These are phyloP conservation scores for Plectropomus leopardus DNA, from an alignment of 2,113 vertebrate genomes.

Conservation along the genomic window DNA sequence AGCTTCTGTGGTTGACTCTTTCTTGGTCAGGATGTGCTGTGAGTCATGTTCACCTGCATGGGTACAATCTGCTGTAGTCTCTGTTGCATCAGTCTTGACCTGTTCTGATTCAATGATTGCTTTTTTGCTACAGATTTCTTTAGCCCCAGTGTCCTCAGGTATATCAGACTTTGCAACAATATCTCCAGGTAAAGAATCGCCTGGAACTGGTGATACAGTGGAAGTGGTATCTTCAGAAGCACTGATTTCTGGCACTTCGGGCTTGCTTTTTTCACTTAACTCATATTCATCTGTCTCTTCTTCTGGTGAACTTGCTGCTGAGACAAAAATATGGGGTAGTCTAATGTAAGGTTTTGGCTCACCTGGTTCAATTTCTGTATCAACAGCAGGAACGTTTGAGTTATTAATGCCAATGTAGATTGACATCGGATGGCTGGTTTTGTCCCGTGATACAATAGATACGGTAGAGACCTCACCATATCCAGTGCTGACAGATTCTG, in stretches of 20 bases:
- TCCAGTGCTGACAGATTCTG: neutral
- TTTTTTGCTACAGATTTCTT: slow-evolving; percentile 26
- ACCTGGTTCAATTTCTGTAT: slow-evolving; percentile 32
- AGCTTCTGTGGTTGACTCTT: slow-evolving; percentile 21
- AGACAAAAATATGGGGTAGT: slow-evolving; percentile 81
- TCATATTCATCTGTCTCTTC: slow-evolving; percentile 64
- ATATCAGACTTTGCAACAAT: slow-evolving; percentile 7
- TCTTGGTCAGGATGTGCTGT: neutral
- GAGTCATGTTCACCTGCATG: slow-evolving; percentile 29
- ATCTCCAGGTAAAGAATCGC: slow-evolving; percentile 26
- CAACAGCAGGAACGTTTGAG: slow-evolving; percentile 36
- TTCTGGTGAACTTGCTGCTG: slow-evolving; percentile 81
- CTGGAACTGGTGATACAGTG: neutral
- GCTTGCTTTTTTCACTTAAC: neutral
- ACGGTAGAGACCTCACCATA: neutral
- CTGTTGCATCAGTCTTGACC: slow-evolving; percentile 25
- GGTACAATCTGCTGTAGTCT: slow-evolving; percentile 5
- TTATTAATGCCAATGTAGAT: slow-evolving; percentile 74
- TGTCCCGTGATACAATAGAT: slow-evolving; percentile 19
- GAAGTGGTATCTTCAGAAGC: slow-evolving; percentile 24
- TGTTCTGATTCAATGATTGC: slow-evolving; percentile 24
- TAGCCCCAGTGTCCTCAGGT: neutral
- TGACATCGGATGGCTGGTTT: slow-evolving; percentile 42
- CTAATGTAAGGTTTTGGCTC: slow-evolving; percentile 58
- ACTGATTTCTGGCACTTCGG: slow-evolving; percentile 30